These are phyloP conservation scores for Cremastinae sp. DNA, from an alignment of 2,888 invertebrate species.

Conservation along the genomic window DNA sequence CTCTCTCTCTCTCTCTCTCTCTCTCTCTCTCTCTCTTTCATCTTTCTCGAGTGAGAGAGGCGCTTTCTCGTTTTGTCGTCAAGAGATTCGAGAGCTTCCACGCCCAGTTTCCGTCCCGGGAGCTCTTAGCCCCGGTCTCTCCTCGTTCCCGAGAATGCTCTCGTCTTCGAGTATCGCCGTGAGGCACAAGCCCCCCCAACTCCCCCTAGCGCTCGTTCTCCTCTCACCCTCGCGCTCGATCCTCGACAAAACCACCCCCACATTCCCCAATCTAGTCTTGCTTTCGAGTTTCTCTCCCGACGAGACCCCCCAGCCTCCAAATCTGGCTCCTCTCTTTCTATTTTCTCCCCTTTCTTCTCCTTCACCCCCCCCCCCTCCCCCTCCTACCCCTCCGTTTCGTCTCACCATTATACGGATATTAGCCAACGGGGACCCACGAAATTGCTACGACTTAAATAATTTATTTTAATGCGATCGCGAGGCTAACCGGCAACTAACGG, in stretches of 20 bases:
- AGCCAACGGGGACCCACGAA: conserved; percentile 79
- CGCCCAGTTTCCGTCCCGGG: conserved; percentile 57
- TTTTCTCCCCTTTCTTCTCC: conserved; percentile 51
- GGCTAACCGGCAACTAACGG: conserved; percentile 73
- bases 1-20: too few relatives aligned
- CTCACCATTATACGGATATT: conserved; percentile 79
- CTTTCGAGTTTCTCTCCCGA: conserved; percentile 48
- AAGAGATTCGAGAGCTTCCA: conserved; percentile 52
- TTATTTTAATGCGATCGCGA: conserved; percentile 78
- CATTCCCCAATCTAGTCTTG: conserved; percentile 37
- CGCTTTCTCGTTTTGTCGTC: conserved; percentile 56
- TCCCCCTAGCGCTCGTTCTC: conserved; percentile 15
- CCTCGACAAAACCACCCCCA: conserved; percentile 46
- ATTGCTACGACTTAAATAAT: conserved; percentile 80
- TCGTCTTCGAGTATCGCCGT: too few relatives aligned
- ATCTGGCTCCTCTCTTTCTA: too few relatives aligned
- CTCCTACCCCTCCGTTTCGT: conserved; percentile 70
- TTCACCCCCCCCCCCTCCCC: conserved; percentile 59
- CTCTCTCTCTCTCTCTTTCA: too few relatives aligned
- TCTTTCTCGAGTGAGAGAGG: conserved; percentile 56
- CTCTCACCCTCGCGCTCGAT: conserved; percentile 47
- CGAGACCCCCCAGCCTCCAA: conserved; percentile 44
- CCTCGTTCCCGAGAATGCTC: conserved; percentile 51
- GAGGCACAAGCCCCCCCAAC: too few relatives aligned
- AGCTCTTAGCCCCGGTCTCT: conserved; percentile 53